These are phyloP conservation scores for Brachyptera risi DNA, from an alignment of 2,888 invertebrate species.

Conservation along the genomic window DNA sequence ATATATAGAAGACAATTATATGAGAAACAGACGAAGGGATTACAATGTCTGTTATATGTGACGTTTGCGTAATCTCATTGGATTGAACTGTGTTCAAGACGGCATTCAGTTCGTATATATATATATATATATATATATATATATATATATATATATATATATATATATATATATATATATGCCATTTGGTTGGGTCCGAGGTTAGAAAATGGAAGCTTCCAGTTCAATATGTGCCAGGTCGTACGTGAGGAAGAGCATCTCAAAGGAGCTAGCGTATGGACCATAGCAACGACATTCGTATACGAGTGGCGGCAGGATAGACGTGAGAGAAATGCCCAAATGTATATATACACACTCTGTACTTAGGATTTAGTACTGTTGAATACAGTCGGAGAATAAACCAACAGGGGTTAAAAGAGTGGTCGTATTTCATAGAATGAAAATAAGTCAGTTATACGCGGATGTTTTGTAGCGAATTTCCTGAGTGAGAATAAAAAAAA, in stretches of 20 bases:
- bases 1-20: neutral
- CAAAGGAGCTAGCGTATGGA: neutral
- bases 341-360: conserved; percentile 6
- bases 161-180: too few species aligned
- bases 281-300: conserved; percentile 18
- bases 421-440: conserved; percentile 11
- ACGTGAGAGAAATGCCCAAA: conserved; percentile 5
- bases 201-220: conserved; percentile 8
- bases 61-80: neutral
- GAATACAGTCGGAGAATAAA: conserved; percentile 12
- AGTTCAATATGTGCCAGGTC: too few species aligned
- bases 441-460: conserved; percentile 4
- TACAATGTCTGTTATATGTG: neutral
- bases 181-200: neutral
- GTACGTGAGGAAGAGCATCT: too few species aligned
- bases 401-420: conserved; percentile 4
- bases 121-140: too few species aligned
- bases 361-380: conserved; percentile 11
- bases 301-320: conserved; percentile 1
- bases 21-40: neutral
- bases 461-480: conserved; percentile 16
- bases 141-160: too few species aligned
- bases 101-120: too few species aligned
- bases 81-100: too few species aligned
- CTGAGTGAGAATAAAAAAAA: neutral